Percentiles rank a stretch among this genome's conserved stretches.
Conservation (phyloP, 2,888 invertebrate species). For the Psylliodes chrysocephalus region DNA sequence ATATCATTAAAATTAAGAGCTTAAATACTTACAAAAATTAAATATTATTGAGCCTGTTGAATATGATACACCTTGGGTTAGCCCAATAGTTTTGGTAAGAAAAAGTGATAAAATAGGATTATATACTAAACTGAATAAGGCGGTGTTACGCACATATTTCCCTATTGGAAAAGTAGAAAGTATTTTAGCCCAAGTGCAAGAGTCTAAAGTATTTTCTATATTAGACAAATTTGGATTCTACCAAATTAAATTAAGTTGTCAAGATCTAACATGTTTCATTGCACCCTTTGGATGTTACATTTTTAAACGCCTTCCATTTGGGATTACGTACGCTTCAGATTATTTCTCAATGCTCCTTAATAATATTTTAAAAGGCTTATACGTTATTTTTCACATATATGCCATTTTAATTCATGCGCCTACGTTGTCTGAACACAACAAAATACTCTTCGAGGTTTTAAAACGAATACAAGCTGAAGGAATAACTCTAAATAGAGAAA, state of each 20-base stretch:
- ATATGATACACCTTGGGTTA: background rate
- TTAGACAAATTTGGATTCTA: conserved; percentile 32
- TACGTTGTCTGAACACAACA: conserved; percentile 45
- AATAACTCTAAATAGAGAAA: conserved; percentile 48
- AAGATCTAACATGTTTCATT: conserved; percentile 37
- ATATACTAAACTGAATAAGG: conserved; percentile 40
- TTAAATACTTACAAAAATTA: conserved; percentile 35
- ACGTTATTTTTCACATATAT: conserved; percentile 34
- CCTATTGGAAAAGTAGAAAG: conserved; percentile 51
- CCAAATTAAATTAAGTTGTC: conserved; percentile 30
- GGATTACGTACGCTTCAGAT: too few relatives aligned
- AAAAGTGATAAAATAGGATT: conserved; percentile 32
- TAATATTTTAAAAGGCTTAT: conserved; percentile 22
- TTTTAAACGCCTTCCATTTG: conserved; percentile 35
- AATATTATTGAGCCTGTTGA: too few relatives aligned
- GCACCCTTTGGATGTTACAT: conserved; percentile 38
- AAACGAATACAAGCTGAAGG: conserved; percentile 41
- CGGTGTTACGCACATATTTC: conserved; percentile 41
- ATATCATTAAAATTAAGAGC: too few relatives aligned
- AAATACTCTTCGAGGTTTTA: conserved; percentile 44
- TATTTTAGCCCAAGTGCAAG: too few relatives aligned
- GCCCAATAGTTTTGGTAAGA: conserved; percentile 28
- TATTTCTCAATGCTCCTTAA: conserved; percentile 32
- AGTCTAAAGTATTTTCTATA: conserved; percentile 33
- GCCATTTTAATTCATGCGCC: conserved; percentile 38